Conservation (phyloP, 2,888 invertebrate species). For the Hirudinaria manillensis region DNA sequence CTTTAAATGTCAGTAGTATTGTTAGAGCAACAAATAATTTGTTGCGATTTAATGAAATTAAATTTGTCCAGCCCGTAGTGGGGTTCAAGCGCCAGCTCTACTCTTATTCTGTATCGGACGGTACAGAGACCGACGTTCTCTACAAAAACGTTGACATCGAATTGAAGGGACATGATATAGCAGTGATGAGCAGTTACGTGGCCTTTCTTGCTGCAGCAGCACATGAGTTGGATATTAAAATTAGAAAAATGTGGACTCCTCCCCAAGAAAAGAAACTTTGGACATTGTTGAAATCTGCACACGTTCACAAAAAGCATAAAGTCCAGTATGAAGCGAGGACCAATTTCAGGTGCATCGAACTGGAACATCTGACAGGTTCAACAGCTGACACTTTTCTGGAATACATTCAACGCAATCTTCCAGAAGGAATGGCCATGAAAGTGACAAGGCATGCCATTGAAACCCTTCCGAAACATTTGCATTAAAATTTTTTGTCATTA, state of each 20-base stretch:
- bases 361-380: slow-evolving; percentile 81
- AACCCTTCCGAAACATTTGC: slow-evolving; percentile 5
- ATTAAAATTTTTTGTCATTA: slow-evolving; percentile 8
- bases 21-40: too few relatives aligned
- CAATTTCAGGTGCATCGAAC: slow-evolving; percentile 67
- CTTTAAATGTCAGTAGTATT: too few relatives aligned
- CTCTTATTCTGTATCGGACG: slow-evolving; percentile 4
- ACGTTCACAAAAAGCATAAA: slow-evolving; percentile 69
- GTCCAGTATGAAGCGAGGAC: slow-evolving; percentile 94
- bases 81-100: not conserved
- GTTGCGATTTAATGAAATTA: too few relatives aligned
- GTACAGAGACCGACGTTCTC: slow-evolving; percentile 55
- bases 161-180: slow-evolving; percentile 77
- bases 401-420: slow-evolving; percentile 89
- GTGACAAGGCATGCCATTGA: slow-evolving; percentile 43
- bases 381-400: slow-evolving; percentile 91
- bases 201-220: slow-evolving; percentile 77
- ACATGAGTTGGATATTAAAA: slow-evolving; percentile 67
- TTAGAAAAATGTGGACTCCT: slow-evolving; percentile 59
- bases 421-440: slow-evolving; percentile 92
- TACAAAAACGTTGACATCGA: slow-evolving; percentile 78
- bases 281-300: slow-evolving; percentile 78
- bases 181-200: slow-evolving; percentile 79
- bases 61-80: too few relatives aligned
- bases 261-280: slow-evolving; percentile 70